Evolutionary conservation across 2,888 invertebrate species (phyloP).

Genomic region (Eucera pruinosa): DNA sequence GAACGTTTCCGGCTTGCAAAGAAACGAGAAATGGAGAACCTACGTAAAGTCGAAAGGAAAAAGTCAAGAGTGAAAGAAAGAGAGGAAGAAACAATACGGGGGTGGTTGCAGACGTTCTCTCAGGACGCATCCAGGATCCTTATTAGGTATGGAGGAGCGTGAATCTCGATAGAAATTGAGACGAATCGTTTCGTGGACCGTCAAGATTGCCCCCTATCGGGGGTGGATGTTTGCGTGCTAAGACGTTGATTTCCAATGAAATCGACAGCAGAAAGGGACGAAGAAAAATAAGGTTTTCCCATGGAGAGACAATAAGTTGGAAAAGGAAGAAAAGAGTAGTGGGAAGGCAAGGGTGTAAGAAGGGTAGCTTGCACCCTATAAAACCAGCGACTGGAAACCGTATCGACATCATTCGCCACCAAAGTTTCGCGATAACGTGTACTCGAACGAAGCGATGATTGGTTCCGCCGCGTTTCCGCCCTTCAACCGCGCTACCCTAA

Average conservation of each 20-base stretch:
- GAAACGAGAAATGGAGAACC: not conserved
- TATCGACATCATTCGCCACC: slow-evolving; percentile 51
- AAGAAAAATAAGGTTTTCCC: slow-evolving; percentile 33
- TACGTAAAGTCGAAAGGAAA: not conserved
- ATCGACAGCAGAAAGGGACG: slow-evolving; percentile 16
- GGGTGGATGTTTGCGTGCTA: slow-evolving; percentile 24
- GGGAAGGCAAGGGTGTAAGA: slow-evolving; percentile 5
- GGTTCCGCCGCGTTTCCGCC: slow-evolving; percentile 29
- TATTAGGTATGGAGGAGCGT: slow-evolving; percentile 80
- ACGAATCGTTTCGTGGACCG: slow-evolving; percentile 76
- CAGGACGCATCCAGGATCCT: slow-evolving; percentile 62
- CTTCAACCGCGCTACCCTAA: slow-evolving; percentile 33
- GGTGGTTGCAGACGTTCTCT: not conserved
- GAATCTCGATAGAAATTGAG: slow-evolving; percentile 80
- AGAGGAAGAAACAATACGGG: not conserved
- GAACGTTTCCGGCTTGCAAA: slow-evolving; percentile 5
- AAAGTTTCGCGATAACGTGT: slow-evolving; percentile 36
- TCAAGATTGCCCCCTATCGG: slow-evolving; percentile 72
- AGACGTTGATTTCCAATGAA: slow-evolving; percentile 29
- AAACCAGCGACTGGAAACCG: slow-evolving; percentile 48
- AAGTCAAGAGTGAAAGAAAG: not conserved
- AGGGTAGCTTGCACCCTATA: slow-evolving; percentile 57
- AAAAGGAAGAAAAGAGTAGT: not conserved
- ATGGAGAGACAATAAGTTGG: not conserved
- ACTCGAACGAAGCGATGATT: slow-evolving; percentile 53